A percentile compares a stretch with the other conserved stretches of the same genome.
phyloP scores from a whole-genome alignment of 2,888 invertebrate genomes.

The Pyrochroa serraticornis region DNA sequence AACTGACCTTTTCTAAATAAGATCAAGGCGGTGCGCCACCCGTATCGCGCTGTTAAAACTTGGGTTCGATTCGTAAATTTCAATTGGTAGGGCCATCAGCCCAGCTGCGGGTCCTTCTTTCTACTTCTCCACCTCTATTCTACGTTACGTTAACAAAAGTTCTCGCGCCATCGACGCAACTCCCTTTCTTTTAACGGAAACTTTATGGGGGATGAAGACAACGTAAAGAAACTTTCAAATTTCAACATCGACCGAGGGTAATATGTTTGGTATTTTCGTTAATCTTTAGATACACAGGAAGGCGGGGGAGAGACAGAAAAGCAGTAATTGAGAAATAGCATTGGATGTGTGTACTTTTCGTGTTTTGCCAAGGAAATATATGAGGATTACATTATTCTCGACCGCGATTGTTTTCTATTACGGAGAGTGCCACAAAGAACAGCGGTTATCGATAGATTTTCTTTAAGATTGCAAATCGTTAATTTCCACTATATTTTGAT shows the following conservation, averaged over 20 bases:
- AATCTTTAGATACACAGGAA: constrained; percentile 13
- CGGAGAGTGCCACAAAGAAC: too few relatives aligned
- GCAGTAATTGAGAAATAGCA: constrained; percentile 9
- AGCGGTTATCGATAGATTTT: too few relatives aligned
- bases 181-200: not conserved
- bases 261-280: constrained; percentile 23
- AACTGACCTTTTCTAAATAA: constrained; percentile 50
- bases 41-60: constrained; percentile 43
- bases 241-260: constrained; percentile 1
- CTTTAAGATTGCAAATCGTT: too few relatives aligned
- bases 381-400: constrained; percentile 1
- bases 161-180: constrained; percentile 3
- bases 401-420: too few relatives aligned
- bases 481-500: too few relatives aligned
- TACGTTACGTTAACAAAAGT: not conserved
- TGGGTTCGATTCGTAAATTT: constrained; percentile 47
- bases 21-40: constrained; percentile 42
- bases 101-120: constrained; percentile 24
- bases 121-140: constrained; percentile 10
- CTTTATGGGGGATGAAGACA: constrained; percentile 10
- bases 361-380: constrained; percentile 4
- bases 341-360: constrained; percentile 1
- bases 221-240: constrained; percentile 18
- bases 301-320: not conserved
- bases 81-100: constrained; percentile 43